phyloP scores from a whole-genome alignment of 2,888 invertebrate species.

The Rosalia funebris region DNA sequence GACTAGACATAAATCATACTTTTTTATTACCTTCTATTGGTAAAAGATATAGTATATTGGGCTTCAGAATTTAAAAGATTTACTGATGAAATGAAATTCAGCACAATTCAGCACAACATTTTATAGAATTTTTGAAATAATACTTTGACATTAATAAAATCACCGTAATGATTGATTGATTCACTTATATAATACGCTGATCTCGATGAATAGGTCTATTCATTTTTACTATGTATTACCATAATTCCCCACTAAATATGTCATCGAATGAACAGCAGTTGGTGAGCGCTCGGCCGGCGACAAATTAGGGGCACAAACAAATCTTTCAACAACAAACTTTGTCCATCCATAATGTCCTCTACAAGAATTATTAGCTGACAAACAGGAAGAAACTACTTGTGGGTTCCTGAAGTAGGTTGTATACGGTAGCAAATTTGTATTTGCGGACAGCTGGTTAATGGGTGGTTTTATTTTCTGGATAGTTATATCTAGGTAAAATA shows the following conservation, averaged over 20 bases:
- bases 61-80: neutral
- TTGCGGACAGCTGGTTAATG: too few relatives aligned
- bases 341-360: conserved; percentile 31
- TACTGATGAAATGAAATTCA: neutral
- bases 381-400: conserved; percentile 54
- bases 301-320: conserved; percentile 46
- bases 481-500: too few relatives aligned
- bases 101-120: neutral
- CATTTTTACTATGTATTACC: conserved; percentile 37
- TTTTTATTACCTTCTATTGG: too few relatives aligned
- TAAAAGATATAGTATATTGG: neutral
- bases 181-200: conserved; percentile 22
- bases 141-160: neutral
- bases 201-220: conserved; percentile 24
- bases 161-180: neutral
- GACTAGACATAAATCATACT: too few relatives aligned
- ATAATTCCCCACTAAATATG: conserved; percentile 44
- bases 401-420: conserved; percentile 35
- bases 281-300: conserved; percentile 38
- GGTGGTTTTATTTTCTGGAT: too few relatives aligned
- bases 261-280: conserved; percentile 46
- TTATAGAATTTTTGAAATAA: neutral
- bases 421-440: too few relatives aligned
- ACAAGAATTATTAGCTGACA: conserved; percentile 44
- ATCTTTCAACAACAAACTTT: conserved; percentile 37